Conservation (phyloP, 2,797 vertebrate genomes). For the Eulemur mongoz region DNA sequence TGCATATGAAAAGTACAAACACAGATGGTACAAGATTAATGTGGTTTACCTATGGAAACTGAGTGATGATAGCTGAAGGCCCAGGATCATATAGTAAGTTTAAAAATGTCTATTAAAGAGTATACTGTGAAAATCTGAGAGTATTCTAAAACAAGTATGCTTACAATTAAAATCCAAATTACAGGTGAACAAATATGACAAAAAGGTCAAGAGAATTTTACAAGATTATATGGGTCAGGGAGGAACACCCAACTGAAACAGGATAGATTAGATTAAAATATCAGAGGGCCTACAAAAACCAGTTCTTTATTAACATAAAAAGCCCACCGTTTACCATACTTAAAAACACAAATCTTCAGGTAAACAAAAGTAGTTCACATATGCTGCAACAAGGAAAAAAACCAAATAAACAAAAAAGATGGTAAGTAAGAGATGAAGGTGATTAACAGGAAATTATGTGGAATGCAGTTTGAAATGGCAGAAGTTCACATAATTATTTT, state of each 20-base stretch:
- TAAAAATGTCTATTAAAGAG: slow-evolving; percentile 12
- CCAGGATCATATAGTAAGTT: slow-evolving; percentile 5
- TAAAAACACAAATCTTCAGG: slow-evolving; percentile 22
- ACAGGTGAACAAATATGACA: neutral
- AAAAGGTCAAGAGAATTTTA: slow-evolving; percentile 20
- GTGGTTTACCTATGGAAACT: neutral
- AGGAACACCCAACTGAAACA: neutral
- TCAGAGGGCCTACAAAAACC: neutral
- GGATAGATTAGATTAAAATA: neutral
- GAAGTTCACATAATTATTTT: slow-evolving; percentile 29
- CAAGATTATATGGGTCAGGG: slow-evolving; percentile 7
- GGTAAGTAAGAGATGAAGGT: slow-evolving; percentile 9
- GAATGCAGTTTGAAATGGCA: neutral
- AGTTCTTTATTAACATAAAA: neutral
- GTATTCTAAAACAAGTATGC: neutral
- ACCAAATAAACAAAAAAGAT: neutral
- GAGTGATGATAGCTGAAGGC: neutral
- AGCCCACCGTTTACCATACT: neutral
- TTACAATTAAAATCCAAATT: slow-evolving; percentile 36
- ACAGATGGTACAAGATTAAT: neutral
- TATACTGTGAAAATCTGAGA: neutral
- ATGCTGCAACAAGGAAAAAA: neutral
- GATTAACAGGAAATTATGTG: slow-evolving; percentile 37
- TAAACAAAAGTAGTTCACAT: slow-evolving; percentile 47
- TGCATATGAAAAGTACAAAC: neutral